These are phyloP conservation scores for Cherax quadricarinatus DNA, from an alignment of 1,140 invertebrate genomes.

Conservation along the genomic window DNA sequence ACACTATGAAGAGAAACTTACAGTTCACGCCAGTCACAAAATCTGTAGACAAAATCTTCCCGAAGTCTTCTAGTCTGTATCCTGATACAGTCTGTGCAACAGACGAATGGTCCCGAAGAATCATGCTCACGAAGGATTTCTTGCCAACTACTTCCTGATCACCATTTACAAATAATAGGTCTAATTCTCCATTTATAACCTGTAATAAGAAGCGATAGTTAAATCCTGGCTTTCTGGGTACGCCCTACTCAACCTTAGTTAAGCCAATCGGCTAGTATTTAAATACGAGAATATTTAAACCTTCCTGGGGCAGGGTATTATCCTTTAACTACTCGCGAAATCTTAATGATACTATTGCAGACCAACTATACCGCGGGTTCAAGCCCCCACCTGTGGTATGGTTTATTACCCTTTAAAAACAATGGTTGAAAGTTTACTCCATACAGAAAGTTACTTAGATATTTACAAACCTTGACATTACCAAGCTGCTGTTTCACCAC, in stretches of 20 bases:
- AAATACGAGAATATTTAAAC: neutral
- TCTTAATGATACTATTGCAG: too few species aligned
- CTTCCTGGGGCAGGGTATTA: too few species aligned
- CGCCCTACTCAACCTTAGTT: neutral
- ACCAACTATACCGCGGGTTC: too few species aligned
- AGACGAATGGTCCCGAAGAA: neutral
- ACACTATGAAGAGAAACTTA: neutral
- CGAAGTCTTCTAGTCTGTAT: neutral
- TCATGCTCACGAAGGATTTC: neutral
- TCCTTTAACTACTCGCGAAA: too few species aligned
- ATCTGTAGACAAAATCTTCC: neutral
- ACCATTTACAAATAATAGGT: neutral
- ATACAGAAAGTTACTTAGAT: too few species aligned
- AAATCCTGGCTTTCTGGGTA: too few species aligned
- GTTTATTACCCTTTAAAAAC: too few species aligned
- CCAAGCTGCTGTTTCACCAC: neutral
- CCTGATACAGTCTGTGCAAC: slow-evolving; percentile 2
- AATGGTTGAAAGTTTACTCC: too few species aligned
- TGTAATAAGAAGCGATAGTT: neutral
- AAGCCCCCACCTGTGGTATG: too few species aligned
- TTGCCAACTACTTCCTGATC: neutral
- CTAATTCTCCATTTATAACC: slow-evolving; percentile 14
- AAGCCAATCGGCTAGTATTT: neutral
- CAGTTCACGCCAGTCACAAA: neutral
- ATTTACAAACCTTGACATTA: slow-evolving; percentile 26